Evolutionary conservation across 1,140 invertebrate species (phyloP).

Genomic region (Plectrocnemia conspersa): DNA sequence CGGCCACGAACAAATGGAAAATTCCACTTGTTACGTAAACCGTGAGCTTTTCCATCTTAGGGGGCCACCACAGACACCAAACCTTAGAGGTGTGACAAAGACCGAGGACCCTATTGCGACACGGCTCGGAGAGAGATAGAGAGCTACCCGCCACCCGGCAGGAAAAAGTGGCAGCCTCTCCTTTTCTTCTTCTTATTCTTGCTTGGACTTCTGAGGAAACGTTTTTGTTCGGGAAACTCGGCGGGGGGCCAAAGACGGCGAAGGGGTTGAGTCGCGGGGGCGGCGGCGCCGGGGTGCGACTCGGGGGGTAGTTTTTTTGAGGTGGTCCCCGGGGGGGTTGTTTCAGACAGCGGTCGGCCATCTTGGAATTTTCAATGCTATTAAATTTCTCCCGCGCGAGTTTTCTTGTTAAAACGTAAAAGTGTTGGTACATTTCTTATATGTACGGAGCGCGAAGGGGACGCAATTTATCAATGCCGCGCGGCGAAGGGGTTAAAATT

Average conservation of each 20-base stretch:
- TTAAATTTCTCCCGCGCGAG: conserved; percentile 31
- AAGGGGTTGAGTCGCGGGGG: neutral
- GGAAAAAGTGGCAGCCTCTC: conserved; percentile 20
- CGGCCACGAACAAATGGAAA: conserved; percentile 10
- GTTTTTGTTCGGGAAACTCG: conserved; percentile 17
- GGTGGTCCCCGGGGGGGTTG: conserved; percentile 2
- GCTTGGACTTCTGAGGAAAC: conserved; percentile 25
- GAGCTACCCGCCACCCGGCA: no score
- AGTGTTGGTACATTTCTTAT: conserved; percentile 18
- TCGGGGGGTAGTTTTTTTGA: neutral
- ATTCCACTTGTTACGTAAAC: conserved; percentile 15
- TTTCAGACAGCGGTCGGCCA: conserved; percentile 29
- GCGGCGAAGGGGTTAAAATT: no score
- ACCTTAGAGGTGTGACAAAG: neutral
- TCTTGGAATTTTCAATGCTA: conserved; percentile 37
- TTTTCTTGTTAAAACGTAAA: conserved; percentile 17
- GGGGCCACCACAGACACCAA: no score
- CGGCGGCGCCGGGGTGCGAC: neutral
- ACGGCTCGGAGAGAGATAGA: neutral
- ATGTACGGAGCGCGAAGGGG: no score
- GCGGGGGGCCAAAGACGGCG: neutral
- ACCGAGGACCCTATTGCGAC: neutral
- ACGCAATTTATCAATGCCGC: no score
- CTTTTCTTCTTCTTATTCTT: conserved; percentile 18
- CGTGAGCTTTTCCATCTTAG: conserved; percentile 1